Percentiles rank a stretch among this genome's conserved stretches.
Conservation (phyloP, 92 coral and sea anemone species). For the Phenganax subtilis region DNA sequence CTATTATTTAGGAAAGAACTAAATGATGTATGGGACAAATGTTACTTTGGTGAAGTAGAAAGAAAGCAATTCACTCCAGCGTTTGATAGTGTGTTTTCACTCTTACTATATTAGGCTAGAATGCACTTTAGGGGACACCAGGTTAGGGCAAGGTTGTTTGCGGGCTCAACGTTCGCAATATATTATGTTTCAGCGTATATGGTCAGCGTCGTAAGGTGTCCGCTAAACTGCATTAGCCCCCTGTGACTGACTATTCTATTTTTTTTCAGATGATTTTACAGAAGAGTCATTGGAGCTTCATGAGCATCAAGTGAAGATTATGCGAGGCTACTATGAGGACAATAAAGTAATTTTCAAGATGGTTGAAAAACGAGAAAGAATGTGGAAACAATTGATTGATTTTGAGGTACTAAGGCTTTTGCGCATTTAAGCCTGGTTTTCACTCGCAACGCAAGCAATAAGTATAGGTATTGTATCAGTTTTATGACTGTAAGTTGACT, state of each 20-base stretch:
- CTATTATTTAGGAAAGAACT: constrained; percentile 61
- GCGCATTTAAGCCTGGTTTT: too few species aligned
- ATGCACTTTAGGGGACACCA: too few species aligned
- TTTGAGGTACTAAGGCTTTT: constrained; percentile 56
- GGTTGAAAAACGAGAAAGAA: constrained; percentile 80
- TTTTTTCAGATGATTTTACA: constrained; percentile 62
- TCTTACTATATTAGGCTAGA: not conserved
- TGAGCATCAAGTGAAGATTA: constrained; percentile 77
- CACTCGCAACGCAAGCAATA: not conserved
- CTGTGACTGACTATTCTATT: not conserved
- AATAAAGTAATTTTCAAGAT: constrained; percentile 74
- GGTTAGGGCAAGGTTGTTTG: too few species aligned
- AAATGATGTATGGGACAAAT: constrained; percentile 71
- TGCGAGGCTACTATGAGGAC: constrained; percentile 75
- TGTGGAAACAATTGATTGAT: constrained; percentile 81
- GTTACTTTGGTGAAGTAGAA: constrained; percentile 74
- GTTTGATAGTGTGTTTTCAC: constrained; percentile 58
- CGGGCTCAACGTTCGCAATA: too few species aligned
- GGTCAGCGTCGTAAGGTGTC: too few species aligned
- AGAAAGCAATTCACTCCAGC: constrained; percentile 70
- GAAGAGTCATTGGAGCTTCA: constrained; percentile 72
- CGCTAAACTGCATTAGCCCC: too few species aligned
- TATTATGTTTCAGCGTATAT: too few species aligned
- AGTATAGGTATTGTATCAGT: not conserved
- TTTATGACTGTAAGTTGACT: not conserved